These are phyloP conservation scores for Phylloscopus collybita DNA, from an alignment of 2,797 vertebrate genomes.

Conservation along the genomic window DNA sequence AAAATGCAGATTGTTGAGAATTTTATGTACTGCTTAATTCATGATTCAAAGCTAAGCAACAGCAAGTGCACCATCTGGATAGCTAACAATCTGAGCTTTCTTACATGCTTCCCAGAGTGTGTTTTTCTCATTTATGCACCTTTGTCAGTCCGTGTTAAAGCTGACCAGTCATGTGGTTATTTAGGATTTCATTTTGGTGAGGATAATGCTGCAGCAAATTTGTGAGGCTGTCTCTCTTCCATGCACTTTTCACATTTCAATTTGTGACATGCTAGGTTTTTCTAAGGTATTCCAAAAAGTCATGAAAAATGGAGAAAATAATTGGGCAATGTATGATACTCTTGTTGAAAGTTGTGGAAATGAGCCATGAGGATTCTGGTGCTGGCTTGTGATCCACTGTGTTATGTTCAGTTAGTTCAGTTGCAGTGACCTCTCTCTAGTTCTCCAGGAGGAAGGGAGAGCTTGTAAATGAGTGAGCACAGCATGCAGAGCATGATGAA, in stretches of 20 bases:
- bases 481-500: background rate
- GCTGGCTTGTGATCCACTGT: background rate
- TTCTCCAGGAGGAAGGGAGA: background rate
- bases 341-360: background rate
- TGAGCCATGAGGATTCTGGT: background rate
- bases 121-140: background rate
- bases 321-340: background rate
- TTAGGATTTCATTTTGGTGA: background rate
- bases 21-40: background rate
- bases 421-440: background rate
- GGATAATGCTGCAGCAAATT: background rate
- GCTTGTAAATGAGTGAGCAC: background rate
- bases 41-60: background rate
- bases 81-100: background rate
- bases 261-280: background rate
- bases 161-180: background rate
- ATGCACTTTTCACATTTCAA: background rate
- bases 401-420: background rate
- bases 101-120: background rate
- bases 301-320: background rate
- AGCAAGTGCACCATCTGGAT: constrained; percentile 13
- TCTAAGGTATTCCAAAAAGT: background rate
- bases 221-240: background rate
- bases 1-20: background rate
- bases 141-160: background rate